Evolutionary conservation across 2,113 vertebrate genomes (phyloP).

Genomic region (Chroicocephalus ridibundus): DNA sequence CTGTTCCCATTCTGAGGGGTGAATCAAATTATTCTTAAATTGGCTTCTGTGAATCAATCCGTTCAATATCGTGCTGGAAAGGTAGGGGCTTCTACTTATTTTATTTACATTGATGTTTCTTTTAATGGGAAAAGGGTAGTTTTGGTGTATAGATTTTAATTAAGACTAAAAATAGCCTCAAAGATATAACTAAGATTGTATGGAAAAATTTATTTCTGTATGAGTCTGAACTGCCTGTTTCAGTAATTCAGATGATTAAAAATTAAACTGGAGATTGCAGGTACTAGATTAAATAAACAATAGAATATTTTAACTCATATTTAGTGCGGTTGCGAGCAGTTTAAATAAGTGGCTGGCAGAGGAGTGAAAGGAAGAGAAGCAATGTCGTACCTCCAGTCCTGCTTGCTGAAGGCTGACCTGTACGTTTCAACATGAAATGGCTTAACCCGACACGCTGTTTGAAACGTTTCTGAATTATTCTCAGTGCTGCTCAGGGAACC

Average conservation of each 20-base stretch:
- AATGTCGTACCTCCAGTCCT: neutral
- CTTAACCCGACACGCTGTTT: fast-evolving
- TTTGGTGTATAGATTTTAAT: constrained; percentile 24
- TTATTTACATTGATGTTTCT: neutral
- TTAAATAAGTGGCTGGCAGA: neutral
- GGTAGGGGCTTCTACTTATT: neutral
- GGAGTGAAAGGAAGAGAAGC: neutral
- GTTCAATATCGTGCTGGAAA: neutral
- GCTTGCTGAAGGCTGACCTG: neutral
- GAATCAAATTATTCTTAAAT: neutral
- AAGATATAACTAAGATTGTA: neutral
- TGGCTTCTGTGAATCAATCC: neutral
- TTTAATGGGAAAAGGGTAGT: neutral
- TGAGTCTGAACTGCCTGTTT: neutral
- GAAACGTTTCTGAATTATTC: neutral
- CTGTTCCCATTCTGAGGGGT: neutral
- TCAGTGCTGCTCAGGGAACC: neutral
- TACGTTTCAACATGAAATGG: fast-evolving
- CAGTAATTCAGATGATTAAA: neutral
- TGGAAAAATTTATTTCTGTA: neutral
- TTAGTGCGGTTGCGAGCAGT: neutral
- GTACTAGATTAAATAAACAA: neutral
- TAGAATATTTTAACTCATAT: neutral
- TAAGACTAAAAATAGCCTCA: neutral
- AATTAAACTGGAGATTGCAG: neutral